A percentile compares a stretch with the other conserved stretches of the same genome.
phyloP scores from a whole-genome alignment of 2,113 vertebrate genomes.

The Mandrillus leucophaeus region DNA sequence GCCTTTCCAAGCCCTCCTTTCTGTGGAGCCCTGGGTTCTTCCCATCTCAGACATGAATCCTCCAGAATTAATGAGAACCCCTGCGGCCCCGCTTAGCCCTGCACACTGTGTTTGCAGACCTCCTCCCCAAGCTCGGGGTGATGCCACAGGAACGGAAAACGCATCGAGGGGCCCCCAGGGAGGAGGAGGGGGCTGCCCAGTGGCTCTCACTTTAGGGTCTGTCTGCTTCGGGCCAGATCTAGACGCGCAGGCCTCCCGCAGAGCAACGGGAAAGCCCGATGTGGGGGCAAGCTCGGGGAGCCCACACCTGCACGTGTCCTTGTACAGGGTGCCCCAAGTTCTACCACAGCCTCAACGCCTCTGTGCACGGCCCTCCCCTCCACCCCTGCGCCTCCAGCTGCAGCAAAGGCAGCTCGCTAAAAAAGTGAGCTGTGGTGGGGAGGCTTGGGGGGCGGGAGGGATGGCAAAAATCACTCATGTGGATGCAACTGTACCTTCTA shows the following conservation, averaged over 20 bases:
- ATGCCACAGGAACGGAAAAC: neutral
- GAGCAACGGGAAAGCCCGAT: neutral
- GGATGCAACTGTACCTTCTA: neutral
- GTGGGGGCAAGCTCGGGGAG: fast-evolving
- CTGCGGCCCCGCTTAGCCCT: neutral
- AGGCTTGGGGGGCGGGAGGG: neutral
- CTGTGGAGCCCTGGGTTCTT: neutral
- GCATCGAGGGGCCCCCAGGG: neutral
- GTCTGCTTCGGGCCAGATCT: neutral
- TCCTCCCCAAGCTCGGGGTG: neutral
- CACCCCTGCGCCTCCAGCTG: neutral
- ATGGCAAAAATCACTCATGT: neutral
- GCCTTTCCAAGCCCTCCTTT: neutral
- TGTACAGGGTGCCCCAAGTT: fast-evolving
- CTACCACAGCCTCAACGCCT: fast-evolving
- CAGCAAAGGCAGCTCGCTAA: neutral
- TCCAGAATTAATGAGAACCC: neutral
- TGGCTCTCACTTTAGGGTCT: neutral
- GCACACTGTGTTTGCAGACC: neutral
- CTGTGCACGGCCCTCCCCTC: neutral
- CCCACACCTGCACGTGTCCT: neutral
- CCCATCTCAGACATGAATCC: neutral
- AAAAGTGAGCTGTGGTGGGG: neutral
- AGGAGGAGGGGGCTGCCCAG: neutral
- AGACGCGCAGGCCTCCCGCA: neutral